Evolutionary conservation across 2,888 invertebrate genomes (phyloP), one percentile per base, ranked within the genome.

Genomic region (Eupelmus urozonus): DNA sequence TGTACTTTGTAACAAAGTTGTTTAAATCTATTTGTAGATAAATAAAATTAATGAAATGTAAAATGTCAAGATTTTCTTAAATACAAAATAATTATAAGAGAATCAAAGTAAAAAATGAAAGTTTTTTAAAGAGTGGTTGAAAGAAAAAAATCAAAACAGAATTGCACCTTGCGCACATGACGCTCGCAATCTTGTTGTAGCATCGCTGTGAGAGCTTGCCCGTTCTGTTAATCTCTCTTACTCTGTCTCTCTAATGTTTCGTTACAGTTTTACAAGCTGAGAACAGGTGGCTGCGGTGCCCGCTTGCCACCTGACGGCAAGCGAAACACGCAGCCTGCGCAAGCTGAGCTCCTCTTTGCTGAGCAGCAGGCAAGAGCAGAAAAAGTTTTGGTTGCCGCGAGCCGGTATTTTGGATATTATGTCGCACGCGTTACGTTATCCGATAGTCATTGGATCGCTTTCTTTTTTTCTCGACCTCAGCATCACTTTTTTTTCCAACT

Each of bases 221-320:
- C 34, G 34, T 34, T 34, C n/a, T n/a, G 34, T 40, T 27, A 27
- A 49, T 45, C 42, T 20, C 42, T n/a, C n/a, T 29, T 13, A 20
- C 34, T 60, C 34, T 60, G 23, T 63, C 34, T 53, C 53, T 53
- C 53, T 53, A 53, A 53, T 20, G 53, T 53, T 53, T 20, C 53
- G 53, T 53, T 53, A 75, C 75, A 75, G 67, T 69, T 69, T 75
- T 75, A 67, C 67, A 60, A 20, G 29, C 45, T 11, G 34, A 34
- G 69, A 74, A 74, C 75, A 71, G 70, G 70, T 70, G 78, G 70
- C 49, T 2, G 27, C 42, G 9, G 34, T 34, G n/a, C 23, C 9
- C 79, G 79, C 79, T 72, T 79, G 67, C 79, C 79, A 79, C 62
- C 79, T 79, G 79, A 76, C 78, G 74, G 11, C 27, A 42, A 25